Percentiles rank a stretch among this genome's conserved stretches.
These are phyloP conservation scores for Proctacanthus coquilletti DNA, from an alignment of 1,140 invertebrate genomes.

Conservation along the genomic window DNA sequence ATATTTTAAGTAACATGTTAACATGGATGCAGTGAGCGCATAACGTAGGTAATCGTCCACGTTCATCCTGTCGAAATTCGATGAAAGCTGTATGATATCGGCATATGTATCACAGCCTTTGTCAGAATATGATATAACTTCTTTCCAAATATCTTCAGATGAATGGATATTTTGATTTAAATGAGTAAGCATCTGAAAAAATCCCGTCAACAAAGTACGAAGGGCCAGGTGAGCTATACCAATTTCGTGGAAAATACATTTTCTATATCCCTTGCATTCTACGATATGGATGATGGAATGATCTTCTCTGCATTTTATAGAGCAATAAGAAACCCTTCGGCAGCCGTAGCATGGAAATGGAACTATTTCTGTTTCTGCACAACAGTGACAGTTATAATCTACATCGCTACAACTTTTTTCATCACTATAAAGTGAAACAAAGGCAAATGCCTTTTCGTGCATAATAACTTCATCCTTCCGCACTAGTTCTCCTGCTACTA, in stretches of 20 bases:
- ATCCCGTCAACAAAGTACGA: slow-evolving; percentile 1
- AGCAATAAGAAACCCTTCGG: slow-evolving; percentile 1
- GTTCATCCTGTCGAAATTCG: no score
- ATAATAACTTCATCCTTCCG: slow-evolving; percentile 2
- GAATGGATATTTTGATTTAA: no score
- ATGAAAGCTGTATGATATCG: no score
- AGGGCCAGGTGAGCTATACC: slow-evolving; percentile 7
- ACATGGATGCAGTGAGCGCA: slow-evolving; percentile 4
- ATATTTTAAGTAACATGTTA: slow-evolving; percentile 3
- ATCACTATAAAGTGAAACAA: slow-evolving; percentile 3
- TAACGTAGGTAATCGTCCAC: slow-evolving; percentile 4
- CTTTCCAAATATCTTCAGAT: no score
- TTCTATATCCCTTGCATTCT: slow-evolving; percentile 5
- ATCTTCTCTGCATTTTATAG: background rate
- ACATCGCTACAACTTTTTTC: slow-evolving; percentile 3
- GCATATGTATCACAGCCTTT: no score
- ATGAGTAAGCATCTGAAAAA: no score
- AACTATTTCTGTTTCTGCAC: slow-evolving; percentile 2
- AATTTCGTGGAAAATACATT: slow-evolving; percentile 4
- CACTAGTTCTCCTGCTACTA: slow-evolving; percentile 1
- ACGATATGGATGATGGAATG: slow-evolving; percentile 4
- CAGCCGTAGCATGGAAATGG: slow-evolving; percentile 6
- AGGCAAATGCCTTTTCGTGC: slow-evolving; percentile 5
- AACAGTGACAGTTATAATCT: slow-evolving; percentile 6
- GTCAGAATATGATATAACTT: no score